phyloP scores from a whole-genome alignment of 2,888 invertebrate genomes.

The Elysia crispata region DNA sequence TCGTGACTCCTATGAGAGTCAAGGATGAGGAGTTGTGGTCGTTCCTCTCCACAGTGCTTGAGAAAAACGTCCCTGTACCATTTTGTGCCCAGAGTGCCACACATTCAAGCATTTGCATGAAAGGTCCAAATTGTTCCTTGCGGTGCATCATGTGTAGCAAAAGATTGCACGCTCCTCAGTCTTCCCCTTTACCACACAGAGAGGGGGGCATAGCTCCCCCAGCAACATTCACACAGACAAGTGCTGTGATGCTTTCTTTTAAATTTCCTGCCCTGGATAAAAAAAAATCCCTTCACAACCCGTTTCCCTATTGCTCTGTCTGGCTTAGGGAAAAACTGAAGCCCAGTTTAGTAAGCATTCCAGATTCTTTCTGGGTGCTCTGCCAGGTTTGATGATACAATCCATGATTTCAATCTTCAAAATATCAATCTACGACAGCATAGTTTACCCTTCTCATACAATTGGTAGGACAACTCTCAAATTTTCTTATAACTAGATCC shows the following conservation, averaged over 20 bases:
- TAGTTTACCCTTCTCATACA: constrained; percentile 16
- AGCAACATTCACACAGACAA: constrained; percentile 46
- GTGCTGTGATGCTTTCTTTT: constrained; percentile 27
- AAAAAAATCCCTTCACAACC: neutral
- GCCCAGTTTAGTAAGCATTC: constrained; percentile 30
- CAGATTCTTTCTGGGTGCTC: constrained; percentile 35
- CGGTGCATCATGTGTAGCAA: constrained; percentile 51
- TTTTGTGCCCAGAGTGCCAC: constrained; percentile 53
- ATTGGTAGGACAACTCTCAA: constrained; percentile 18
- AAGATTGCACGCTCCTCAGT: constrained; percentile 51
- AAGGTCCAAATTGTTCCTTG: constrained; percentile 50
- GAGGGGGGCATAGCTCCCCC: no score
- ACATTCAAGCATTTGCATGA: constrained; percentile 59
- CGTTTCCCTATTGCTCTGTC: neutral
- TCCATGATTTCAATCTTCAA: constrained; percentile 10
- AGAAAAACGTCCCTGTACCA: constrained; percentile 58
- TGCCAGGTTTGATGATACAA: neutral
- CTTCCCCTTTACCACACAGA: constrained; percentile 57
- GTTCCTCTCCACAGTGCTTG: constrained; percentile 53
- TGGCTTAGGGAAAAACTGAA: constrained; percentile 2
- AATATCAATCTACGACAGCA: constrained; percentile 24
- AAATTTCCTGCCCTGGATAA: neutral
- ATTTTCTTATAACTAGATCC: constrained; percentile 31
- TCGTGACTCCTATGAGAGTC: constrained; percentile 59
- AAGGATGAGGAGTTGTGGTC: constrained; percentile 59